Evolutionary conservation across 2,888 invertebrate species (phyloP).

Genomic region (Tetheella fluctuosa): DNA sequence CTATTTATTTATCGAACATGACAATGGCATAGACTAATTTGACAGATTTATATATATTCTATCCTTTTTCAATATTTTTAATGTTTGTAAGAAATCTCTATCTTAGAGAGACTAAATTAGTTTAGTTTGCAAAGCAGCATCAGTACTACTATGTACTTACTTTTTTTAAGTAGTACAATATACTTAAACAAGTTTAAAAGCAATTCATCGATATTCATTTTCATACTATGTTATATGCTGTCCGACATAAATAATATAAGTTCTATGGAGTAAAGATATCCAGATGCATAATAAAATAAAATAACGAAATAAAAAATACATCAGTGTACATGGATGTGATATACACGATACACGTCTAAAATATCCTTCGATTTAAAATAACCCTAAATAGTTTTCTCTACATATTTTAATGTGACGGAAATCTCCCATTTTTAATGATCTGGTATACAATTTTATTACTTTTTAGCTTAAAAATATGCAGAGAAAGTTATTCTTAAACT

Average conservation of each 20-base stretch:
- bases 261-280: not conserved
- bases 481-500: not conserved
- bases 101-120: too few species aligned
- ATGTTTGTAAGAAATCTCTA: too few species aligned
- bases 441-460: not conserved
- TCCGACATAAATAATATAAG: not conserved
- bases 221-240: not conserved
- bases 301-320: not conserved
- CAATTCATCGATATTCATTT: not conserved
- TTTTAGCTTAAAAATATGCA: not conserved
- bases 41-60: too few species aligned
- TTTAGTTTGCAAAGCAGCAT: too few species aligned
- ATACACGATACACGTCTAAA: not conserved
- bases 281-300: not conserved
- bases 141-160: too few species aligned
- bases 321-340: not conserved
- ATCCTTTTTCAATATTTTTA: too few species aligned
- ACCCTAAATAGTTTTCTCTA: not conserved
- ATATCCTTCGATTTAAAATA: not conserved
- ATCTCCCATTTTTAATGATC: too few species aligned
- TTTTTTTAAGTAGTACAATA: too few species aligned
- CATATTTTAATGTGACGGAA: not conserved
- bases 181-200: too few species aligned
- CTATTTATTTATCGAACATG: too few species aligned
- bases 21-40: too few species aligned